Percentiles rank a stretch among this genome's conserved stretches.
Conservation (phyloP, 2,797 vertebrate species). For the Aselliscus stoliczkanus region DNA sequence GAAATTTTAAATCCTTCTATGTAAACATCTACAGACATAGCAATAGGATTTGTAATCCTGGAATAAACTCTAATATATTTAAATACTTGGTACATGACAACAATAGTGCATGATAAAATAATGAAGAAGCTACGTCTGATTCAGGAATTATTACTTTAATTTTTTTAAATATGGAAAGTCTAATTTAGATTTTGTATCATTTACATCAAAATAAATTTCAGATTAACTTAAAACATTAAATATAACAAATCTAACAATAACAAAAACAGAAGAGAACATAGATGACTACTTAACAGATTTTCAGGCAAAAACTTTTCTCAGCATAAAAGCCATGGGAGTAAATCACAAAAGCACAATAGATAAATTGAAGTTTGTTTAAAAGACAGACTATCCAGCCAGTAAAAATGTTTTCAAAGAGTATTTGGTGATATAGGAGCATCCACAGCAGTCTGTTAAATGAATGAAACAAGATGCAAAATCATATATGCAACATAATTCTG, state of each 20-base stretch:
- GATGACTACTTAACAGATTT: neutral
- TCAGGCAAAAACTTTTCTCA: neutral
- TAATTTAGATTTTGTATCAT: conserved; percentile 9
- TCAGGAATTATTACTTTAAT: conserved; percentile 6
- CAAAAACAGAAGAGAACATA: neutral
- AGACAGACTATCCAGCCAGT: neutral
- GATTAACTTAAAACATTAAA: neutral
- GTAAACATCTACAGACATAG: conserved; percentile 13
- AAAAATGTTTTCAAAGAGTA: neutral
- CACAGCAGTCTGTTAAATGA: neutral
- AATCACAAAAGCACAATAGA: neutral
- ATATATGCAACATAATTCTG: neutral
- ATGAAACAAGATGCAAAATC: neutral
- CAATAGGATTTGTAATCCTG: conserved; percentile 1
- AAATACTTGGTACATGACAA: conserved; percentile 11
- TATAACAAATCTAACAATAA: neutral
- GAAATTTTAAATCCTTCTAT: conserved; percentile 4
- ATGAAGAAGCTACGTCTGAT: neutral
- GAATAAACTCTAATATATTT: conserved; percentile 33
- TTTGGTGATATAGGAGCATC: neutral
- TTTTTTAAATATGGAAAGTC: neutral
- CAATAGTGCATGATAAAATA: conserved; percentile 1
- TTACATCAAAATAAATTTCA: conserved; percentile 18
- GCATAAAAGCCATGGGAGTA: neutral
- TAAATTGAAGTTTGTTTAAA: conserved; percentile 6